These are phyloP conservation scores for Danio albolineatus DNA, from an alignment of 2,797 vertebrate genomes.

Conservation along the genomic window DNA sequence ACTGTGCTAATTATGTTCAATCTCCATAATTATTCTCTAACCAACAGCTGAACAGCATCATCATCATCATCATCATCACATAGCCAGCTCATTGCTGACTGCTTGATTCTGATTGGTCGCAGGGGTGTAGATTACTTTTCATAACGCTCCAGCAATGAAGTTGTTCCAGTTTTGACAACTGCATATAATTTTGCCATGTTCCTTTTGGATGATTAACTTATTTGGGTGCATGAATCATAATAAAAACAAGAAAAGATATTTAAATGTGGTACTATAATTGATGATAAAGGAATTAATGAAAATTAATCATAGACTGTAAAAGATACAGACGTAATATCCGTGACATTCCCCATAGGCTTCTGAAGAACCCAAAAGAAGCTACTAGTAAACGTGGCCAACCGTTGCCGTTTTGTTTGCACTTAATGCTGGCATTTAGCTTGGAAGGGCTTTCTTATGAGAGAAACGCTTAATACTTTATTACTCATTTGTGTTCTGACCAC, in stretches of 20 bases:
- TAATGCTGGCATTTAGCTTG: no score
- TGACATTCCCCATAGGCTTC: no score
- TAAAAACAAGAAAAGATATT: neutral
- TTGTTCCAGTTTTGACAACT: constrained; percentile 10
- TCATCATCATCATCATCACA: neutral
- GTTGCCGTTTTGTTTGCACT: no score
- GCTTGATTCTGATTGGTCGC: neutral
- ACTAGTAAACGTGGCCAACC: no score
- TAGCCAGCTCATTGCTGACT: neutral
- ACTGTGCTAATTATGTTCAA: neutral
- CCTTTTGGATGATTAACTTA: neutral
- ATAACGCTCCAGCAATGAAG: neutral
- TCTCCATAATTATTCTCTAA: constrained; percentile 11
- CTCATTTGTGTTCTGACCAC: no score
- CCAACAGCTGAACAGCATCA: neutral
- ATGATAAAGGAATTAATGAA: neutral
- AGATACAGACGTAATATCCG: no score
- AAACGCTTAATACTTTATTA: no score
- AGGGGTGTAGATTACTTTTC: neutral
- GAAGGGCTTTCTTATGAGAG: no score
- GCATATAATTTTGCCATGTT: neutral
- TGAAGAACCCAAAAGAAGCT: no score
- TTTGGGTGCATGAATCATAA: neutral
- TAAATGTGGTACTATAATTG: neutral
- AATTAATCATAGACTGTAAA: no score